Base-by-base conservation (phyloP, 2,888 invertebrate species). In the Orthonychiurus folsomi region DNA sequence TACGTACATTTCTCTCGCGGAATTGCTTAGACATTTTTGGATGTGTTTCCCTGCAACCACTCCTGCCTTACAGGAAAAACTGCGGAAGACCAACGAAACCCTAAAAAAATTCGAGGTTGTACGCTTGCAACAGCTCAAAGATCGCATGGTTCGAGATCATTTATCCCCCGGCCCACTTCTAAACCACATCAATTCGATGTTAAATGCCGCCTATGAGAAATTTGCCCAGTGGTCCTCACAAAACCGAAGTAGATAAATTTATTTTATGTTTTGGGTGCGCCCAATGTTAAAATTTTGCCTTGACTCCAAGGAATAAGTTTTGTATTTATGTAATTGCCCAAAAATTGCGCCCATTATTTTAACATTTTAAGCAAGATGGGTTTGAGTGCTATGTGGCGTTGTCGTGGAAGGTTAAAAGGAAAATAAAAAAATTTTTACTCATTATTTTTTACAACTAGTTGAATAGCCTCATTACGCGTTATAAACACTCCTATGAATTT, bases 1-100 rank as follows among this genome's bases (percentile, higher is more conserved):
- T 67, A 80, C 94, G 59, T 95, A 96, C 79, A 81, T 88, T 59
- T 89, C 92, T 1, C 81, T 89, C 2, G 86, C 89, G 66, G 97
- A 97, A 79, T 79, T 99, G 64, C 79, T 96, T 18, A 84, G 90
- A 64, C 95, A 96, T 78, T 90, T 97, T 79, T 99, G 97, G 96
- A 83, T 86, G 54, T 89, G 94, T 77, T 95, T 97, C 80, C 85
- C 86, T 1, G 86, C 87, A 0, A 86, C 86, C 0, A 85, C 86
- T 1, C 81, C 85, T 23, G 83, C 84, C 60, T 79, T 87, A 48
- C 89, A 92, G 76, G 86, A 87, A 24, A 85, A 90, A 77, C 85
- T 89, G 1, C 81, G 86, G n/a, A 85, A 86, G 75, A 93, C 93
- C 86, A 89, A 93, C 73, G 88, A 89, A 72, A 93, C 93, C 1